Evolutionary conservation across 2,113 vertebrate genomes (phyloP).

Genomic region (Gymnorhina tibicen): DNA sequence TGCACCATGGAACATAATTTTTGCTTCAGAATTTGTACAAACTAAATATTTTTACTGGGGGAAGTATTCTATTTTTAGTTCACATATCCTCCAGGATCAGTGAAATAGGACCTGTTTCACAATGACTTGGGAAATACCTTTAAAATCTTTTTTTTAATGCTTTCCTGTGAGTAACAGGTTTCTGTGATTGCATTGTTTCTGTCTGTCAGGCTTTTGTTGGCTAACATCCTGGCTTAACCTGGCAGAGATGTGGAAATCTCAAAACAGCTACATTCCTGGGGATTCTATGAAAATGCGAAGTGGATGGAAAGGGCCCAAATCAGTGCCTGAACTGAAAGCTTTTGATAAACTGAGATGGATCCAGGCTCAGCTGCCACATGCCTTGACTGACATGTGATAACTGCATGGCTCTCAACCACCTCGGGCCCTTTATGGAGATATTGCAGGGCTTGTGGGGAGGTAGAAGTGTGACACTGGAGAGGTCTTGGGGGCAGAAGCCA

Average conservation of each 20-base stretch:
- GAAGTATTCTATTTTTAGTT: not conserved
- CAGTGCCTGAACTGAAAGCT: not conserved
- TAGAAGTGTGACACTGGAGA: not conserved
- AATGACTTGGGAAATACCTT: not conserved
- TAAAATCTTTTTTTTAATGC: not conserved
- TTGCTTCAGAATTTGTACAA: not conserved
- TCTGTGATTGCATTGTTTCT: not conserved
- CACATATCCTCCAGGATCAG: not conserved
- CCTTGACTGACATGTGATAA: fast-evolving
- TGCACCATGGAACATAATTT: not conserved
- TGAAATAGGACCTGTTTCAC: not conserved
- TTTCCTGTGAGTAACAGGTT: not conserved
- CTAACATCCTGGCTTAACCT: not conserved
- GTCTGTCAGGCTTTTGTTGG: not conserved
- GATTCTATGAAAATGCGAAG: not conserved
- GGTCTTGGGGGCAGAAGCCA: not conserved
- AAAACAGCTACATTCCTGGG: not conserved
- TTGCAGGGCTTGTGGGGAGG: fast-evolving
- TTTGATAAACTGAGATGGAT: not conserved
- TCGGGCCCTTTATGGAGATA: fast-evolving
- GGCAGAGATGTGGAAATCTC: not conserved
- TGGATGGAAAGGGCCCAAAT: not conserved
- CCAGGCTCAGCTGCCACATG: not conserved
- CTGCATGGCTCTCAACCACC: not conserved
- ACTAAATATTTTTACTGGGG: not conserved